Conservation (phyloP, 2,888 invertebrate species). For the Melipona bicolor region DNA sequence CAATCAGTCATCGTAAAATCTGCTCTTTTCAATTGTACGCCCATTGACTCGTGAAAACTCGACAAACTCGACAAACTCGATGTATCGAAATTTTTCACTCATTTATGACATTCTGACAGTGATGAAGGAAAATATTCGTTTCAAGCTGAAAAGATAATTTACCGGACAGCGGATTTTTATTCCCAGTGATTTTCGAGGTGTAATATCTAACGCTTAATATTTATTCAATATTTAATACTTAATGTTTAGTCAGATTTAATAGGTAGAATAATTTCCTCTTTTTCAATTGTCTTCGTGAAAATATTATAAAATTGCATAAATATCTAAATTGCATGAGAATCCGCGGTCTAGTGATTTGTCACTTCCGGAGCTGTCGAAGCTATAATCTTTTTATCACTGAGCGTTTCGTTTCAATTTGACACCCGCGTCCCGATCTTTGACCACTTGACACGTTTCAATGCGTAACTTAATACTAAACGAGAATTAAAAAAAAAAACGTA, state of each 20-base stretch:
- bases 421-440: constrained; percentile 54
- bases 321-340: no score
- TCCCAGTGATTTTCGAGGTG: background rate
- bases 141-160: background rate
- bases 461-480: constrained; percentile 39
- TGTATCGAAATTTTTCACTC: background rate
- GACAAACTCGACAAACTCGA: background rate
- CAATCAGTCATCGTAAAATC: constrained; percentile 53
- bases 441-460: constrained; percentile 42
- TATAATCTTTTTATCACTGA: background rate
- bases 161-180: no score
- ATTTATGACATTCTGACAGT: constrained; percentile 14
- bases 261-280: no score
- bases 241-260: no score
- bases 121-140: background rate
- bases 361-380: background rate
- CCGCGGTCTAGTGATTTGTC: background rate
- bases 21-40: constrained; percentile 20
- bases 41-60: constrained; percentile 8
- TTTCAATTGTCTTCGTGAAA: no score
- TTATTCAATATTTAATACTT: no score
- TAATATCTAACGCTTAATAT: no score
- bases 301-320: no score
- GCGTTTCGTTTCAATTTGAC: constrained; percentile 26
- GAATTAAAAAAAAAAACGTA: constrained; percentile 19